Conservation (phyloP, 2,888 invertebrate species). For the Euplexia lucipara region DNA sequence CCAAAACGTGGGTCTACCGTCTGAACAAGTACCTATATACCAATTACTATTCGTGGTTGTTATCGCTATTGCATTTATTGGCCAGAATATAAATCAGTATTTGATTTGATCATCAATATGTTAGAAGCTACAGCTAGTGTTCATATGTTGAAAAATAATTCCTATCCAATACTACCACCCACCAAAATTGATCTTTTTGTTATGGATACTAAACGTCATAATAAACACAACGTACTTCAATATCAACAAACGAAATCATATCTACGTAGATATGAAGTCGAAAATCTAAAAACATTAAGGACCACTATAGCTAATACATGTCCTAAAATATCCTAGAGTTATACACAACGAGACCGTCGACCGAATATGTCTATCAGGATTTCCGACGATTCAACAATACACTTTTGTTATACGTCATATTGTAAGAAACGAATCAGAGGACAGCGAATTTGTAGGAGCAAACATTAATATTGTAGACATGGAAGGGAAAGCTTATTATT, state of each 20-base stretch:
- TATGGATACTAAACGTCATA: conserved; percentile 16
- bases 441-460: conserved; percentile 12
- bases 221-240: conserved; percentile 14
- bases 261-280: not conserved
- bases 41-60: no score
- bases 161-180: not conserved
- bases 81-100: no score
- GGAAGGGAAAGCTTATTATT: not conserved
- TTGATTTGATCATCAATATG: not conserved
- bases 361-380: conserved; percentile 2
- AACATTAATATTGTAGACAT: conserved; percentile 24
- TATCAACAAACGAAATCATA: conserved; percentile 18
- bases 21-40: no score
- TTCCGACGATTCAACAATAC: conserved; percentile 16
- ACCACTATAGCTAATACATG: not conserved
- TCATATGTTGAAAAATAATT: not conserved
- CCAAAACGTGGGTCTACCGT: no score
- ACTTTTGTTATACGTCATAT: conserved; percentile 33
- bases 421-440: conserved; percentile 10
- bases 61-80: no score
- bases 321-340: conserved; percentile 1
- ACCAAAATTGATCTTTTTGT: not conserved
- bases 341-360: conserved; percentile 6
- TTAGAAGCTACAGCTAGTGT: not conserved
- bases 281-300: conserved; percentile 17